Evolutionary conservation across 2,113 vertebrate genomes (phyloP).

Genomic region (Formicarius rufipectus): DNA sequence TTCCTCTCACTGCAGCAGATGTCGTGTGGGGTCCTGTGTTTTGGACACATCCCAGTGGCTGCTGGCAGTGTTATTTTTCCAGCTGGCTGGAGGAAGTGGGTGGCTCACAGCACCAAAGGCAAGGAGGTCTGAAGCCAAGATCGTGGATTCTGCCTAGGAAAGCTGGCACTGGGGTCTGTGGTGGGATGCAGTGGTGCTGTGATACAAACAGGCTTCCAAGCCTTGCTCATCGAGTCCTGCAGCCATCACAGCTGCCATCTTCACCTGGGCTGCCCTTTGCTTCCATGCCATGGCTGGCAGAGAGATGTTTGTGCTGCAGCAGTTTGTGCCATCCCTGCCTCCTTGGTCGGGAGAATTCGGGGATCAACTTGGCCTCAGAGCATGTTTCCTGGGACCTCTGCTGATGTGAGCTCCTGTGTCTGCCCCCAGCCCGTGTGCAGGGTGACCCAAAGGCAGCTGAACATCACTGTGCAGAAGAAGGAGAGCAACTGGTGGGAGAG

Average conservation of each 20-base stretch:
- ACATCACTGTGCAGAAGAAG: slow-evolving; percentile 86
- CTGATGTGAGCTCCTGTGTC: background rate
- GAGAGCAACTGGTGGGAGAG: slow-evolving; percentile 90
- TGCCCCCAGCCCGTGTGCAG: slow-evolving; percentile 77
- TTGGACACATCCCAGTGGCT: background rate
- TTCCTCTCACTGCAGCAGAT: background rate
- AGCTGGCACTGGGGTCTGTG: background rate
- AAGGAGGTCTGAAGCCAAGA: background rate
- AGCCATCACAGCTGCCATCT: background rate
- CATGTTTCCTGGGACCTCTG: background rate
- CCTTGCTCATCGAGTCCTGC: background rate
- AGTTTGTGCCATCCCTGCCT: background rate
- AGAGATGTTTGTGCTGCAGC: background rate
- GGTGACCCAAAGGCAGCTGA: slow-evolving; percentile 91
- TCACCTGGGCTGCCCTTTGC: background rate
- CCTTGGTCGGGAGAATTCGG: background rate
- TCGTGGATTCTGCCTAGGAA: background rate
- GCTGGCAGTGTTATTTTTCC: background rate
- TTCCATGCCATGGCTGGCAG: background rate
- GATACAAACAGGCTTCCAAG: background rate
- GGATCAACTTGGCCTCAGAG: background rate
- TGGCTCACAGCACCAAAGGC: background rate
- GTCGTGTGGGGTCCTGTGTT: background rate
- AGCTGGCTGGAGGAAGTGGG: background rate
- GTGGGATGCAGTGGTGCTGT: background rate